These are phyloP conservation scores for Macrosiphum euphorbiae DNA, from an alignment of 2,888 invertebrate genomes.

Conservation along the genomic window DNA sequence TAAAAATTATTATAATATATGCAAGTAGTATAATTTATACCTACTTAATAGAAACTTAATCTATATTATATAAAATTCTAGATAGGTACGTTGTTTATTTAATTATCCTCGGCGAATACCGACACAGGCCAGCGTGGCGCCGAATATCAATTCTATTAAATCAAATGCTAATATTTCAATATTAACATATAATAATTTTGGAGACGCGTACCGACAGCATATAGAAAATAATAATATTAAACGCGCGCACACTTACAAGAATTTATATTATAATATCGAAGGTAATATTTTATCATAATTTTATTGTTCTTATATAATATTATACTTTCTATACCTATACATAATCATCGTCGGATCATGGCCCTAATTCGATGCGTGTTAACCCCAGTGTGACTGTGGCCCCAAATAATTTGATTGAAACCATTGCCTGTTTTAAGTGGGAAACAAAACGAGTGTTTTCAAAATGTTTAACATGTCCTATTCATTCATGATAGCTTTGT, in stretches of 20 bases:
- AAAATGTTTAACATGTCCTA: too few species aligned
- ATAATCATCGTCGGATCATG: neutral
- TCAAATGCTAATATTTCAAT: neutral
- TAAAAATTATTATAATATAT: neutral
- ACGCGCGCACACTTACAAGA: neutral
- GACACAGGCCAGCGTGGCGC: neutral
- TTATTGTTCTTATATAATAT: neutral
- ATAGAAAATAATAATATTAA: neutral
- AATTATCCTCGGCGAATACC: neutral
- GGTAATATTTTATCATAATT: neutral
- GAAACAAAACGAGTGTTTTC: too few species aligned
- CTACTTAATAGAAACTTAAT: neutral
- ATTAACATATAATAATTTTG: neutral
- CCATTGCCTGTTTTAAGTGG: too few species aligned
- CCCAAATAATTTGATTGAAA: neutral
- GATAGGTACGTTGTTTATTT: conserved; percentile 21
- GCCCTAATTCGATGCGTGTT: neutral
- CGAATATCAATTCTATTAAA: conserved; percentile 27
- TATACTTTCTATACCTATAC: neutral
- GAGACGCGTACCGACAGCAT: neutral
- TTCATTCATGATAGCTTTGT: too few species aligned
- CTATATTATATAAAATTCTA: conserved; percentile 6
- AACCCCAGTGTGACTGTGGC: neutral
- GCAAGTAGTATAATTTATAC: neutral
- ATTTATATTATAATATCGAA: neutral